Base-by-base conservation (phyloP, 2,888 invertebrate species). In the Smittia sp. region DNA sequence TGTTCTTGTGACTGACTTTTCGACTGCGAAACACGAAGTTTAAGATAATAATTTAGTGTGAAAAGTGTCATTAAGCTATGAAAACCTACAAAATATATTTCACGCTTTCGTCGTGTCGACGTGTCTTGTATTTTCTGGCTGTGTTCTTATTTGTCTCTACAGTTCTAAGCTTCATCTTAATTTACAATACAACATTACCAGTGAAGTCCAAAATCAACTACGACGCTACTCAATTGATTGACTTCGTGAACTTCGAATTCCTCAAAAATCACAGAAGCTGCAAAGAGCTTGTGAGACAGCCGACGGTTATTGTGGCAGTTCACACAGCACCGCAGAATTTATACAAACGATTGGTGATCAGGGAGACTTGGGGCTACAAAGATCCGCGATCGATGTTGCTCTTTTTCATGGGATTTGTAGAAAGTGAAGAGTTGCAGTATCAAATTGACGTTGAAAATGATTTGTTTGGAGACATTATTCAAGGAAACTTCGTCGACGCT, bases 401-500 rank as follows among this genome's bases (percentile, higher is more conserved):
- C 4, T 93, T 93, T 79, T 82, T 92, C 74, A 77, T 92, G 6
- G 93, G 92, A 1, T 80, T 80, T 1, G 84, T 86, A 0, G 76
- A 77, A 1, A 80, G 83, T 24, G 78, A 80, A 0, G 79, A 79
- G 62, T 74, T 86, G 9, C 78, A 81, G 25, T 74, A 76, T 1
- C 75, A 77, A 24, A 77, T 88, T 13, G 79, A 81, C 7, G 78
- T 81, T 3, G 91, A 92, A 78, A 86, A 87, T 77, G 78, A 78
- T 0, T 78, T 80, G 0, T 84, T 87, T 77, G 84, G 84, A 0
- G 94, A 94, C 78, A 83, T 94, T 69, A 85, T 93, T 15, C 91
- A 92, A 78, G 93, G 93, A 0, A 88, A 85, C 74, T 94, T 93
- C 77, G 76, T 85, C 52, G 94, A 94, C 81, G 85, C 88, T 0